Base-by-base conservation (phyloP, 2,888 invertebrate genomes). In the Lochmaea capreae region DNA sequence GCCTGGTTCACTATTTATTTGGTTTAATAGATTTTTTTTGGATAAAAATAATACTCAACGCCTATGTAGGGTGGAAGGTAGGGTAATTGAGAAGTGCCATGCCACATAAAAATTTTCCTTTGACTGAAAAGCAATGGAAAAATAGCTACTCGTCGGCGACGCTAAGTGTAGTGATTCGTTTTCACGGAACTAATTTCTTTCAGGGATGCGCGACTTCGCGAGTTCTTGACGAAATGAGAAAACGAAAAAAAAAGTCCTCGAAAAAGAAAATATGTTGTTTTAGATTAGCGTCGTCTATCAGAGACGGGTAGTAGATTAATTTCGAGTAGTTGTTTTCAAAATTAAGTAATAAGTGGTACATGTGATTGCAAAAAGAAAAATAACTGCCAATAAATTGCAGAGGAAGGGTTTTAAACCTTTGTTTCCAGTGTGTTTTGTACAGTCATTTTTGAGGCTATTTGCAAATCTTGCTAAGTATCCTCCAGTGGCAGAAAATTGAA, bases 101-200 rank as follows among this genome's bases (percentile, higher is more conserved):
- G 69, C 49, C 54, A 43, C 46, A 46, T 22, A 54, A 63, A 70
- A 52, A 63, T 70, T 70, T 54, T 54, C 70, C 33, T 39, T 39
- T 39, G 33, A 39, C 33, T 39, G 33, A 39, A 39, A 39, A 39
- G 33, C 33, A 39, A 39, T 39, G 33, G 70, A 71, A 71, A 70
- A 65, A 65, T 71, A 54, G 9, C 54, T 16, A 65, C 71, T 54
- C 65, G 46, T 39, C 22, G 49, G 46, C 62, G 18, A 26, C 52
- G 62, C 63, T n/a, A 61, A 70, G 70, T 70, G 70, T 70, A 70
- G 70, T 70, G 70, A 70, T 70, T 70, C 70, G 63, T 70, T 70
- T 70, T 70, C 54, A 70, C 52, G 52, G 62, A 69, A 69, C 62
- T 69, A 69, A 69, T 69, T 69, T 69, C 54, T 42, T 67, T 57